Evolutionary conservation across 2,888 invertebrate species (phyloP).

Genomic region (Papilio protenor): DNA sequence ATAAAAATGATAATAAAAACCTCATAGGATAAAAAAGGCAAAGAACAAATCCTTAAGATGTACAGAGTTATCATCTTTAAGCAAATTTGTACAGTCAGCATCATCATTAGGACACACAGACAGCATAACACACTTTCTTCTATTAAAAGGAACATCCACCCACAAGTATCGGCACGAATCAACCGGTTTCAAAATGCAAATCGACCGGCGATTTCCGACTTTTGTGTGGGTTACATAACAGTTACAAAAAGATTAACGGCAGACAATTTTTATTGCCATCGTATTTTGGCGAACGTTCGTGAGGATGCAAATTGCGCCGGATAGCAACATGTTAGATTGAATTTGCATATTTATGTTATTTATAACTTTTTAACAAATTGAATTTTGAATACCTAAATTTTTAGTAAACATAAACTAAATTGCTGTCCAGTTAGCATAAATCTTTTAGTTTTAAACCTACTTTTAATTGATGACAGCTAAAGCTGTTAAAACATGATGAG

Average conservation of each 20-base stretch:
- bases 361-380: not conserved
- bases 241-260: conserved; percentile 56
- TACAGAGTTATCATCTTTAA: no score
- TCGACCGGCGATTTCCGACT: conserved; percentile 71
- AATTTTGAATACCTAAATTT: not conserved
- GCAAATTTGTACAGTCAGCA: not conserved
- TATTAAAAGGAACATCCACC: conserved; percentile 74
- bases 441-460: not conserved
- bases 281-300: conserved; percentile 35
- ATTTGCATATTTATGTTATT: not conserved
- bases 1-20: no score
- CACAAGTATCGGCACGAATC: conserved; percentile 74
- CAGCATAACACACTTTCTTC: conserved; percentile 71
- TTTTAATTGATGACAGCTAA: not conserved
- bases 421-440: not conserved
- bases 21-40: no score
- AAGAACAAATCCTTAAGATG: no score
- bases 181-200: conserved; percentile 74
- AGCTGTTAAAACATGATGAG: not conserved
- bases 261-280: conserved; percentile 47
- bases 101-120: conserved; percentile 48
- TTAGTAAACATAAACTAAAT: not conserved
- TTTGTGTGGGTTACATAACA: conserved; percentile 69
- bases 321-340: conserved; percentile 34
- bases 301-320: conserved; percentile 35